phyloP scores from a whole-genome alignment of 1,140 invertebrate species.

The Ceratina japonica region DNA sequence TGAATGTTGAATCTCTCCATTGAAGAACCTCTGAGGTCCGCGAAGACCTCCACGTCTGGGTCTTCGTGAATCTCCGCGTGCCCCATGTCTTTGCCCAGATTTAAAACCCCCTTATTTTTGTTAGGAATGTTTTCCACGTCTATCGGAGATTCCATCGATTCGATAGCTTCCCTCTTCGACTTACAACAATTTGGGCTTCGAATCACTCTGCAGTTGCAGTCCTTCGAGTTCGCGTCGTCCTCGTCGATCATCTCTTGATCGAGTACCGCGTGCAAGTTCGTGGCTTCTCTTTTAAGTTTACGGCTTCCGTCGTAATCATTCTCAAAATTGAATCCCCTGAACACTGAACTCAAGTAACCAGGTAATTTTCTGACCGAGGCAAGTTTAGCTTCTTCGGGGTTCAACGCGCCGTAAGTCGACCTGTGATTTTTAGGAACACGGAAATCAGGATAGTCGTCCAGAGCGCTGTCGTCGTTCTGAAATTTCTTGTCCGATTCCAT shows the following conservation, averaged over 20 bases:
- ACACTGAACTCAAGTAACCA: background rate
- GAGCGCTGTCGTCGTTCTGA: background rate
- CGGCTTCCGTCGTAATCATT: background rate
- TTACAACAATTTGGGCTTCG: slow-evolving; percentile 1
- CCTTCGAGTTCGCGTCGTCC: slow-evolving; percentile 65
- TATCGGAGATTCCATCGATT: background rate
- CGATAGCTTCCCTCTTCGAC: background rate
- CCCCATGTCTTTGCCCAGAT: background rate
- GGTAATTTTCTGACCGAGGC: background rate
- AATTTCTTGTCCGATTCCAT: too few relatives aligned
- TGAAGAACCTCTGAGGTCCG: background rate
- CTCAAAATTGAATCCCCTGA: background rate
- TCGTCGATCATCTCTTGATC: slow-evolving; percentile 69
- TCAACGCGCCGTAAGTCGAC: background rate
- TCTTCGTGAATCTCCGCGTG: background rate
- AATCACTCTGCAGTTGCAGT: slow-evolving; percentile 65
- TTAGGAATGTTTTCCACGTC: background rate
- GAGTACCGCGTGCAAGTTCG: slow-evolving; percentile 53
- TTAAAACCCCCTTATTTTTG: background rate
- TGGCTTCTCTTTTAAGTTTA: slow-evolving; percentile 41
- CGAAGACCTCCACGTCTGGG: background rate
- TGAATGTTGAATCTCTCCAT: background rate
- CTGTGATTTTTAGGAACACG: background rate
- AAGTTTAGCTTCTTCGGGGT: background rate
- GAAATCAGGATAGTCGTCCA: background rate